These are phyloP conservation scores for Mimumesa dahlbomi DNA, from an alignment of 2,888 invertebrate genomes.

Conservation along the genomic window DNA sequence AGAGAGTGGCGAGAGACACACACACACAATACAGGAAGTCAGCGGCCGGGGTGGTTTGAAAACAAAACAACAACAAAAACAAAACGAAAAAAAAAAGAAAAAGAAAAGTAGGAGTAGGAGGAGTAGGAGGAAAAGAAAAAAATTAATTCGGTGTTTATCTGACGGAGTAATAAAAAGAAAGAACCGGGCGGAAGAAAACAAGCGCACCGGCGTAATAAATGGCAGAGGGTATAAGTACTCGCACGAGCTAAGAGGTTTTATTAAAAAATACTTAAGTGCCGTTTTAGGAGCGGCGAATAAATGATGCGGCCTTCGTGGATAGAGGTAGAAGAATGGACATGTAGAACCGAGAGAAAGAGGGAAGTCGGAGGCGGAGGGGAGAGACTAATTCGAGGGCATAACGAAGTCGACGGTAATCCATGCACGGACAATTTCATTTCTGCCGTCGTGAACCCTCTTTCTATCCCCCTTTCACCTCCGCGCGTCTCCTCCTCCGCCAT, in stretches of 20 bases:
- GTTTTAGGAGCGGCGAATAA: conserved; percentile 57
- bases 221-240: conserved; percentile 38
- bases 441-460: conserved; percentile 64
- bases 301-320: conserved; percentile 42
- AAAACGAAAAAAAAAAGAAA: neutral
- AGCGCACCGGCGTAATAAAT: conserved; percentile 37
- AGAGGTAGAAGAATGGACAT: conserved; percentile 51
- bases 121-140: neutral
- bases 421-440: conserved; percentile 73
- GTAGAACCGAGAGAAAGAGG: conserved; percentile 47
- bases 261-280: conserved; percentile 48
- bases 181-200: no score
- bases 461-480: conserved; percentile 41
- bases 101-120: neutral
- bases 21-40: no score
- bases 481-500: conserved; percentile 34
- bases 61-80: neutral
- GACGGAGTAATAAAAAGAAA: conserved; percentile 17
- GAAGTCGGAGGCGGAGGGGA: conserved; percentile 44
- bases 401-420: conserved; percentile 69
- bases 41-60: no score
- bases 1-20: no score
- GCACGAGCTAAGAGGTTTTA: conserved; percentile 53
- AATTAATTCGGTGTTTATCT: conserved; percentile 30
- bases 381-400: conserved; percentile 64